Base-by-base conservation (phyloP, 2,888 invertebrate species). In the Ceraclea dissimilis region DNA sequence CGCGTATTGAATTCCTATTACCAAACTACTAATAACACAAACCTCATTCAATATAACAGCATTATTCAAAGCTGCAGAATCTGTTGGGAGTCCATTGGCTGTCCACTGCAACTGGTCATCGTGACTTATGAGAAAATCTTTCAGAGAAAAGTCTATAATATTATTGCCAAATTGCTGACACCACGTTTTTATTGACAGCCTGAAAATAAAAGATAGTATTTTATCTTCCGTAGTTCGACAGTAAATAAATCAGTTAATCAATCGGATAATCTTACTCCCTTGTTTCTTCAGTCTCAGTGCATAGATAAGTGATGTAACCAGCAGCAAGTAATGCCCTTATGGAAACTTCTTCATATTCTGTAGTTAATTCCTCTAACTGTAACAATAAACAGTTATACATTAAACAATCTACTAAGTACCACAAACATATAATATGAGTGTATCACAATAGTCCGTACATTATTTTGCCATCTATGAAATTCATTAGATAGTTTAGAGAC, bases 401-500 rank as follows among this genome's bases (percentile, higher is more conserved):
- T n/a, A n/a, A n/a, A n/a, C 8, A 10, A 33, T 8, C 13, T 33
- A 33, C 33, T 11, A 33, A 10, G 8, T 33, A 33, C 8, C 33
- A 33, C 8, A 33, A 10, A 33, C 33, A 8, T 10, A 13, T 33
- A 33, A 33, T 33, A 10, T 11, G 11, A n/a, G n/a, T n/a, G n/a
- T n/a, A n/a, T n/a, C n/a, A n/a, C n/a, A n/a, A n/a, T n/a, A n/a
- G n/a, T n/a, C n/a, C n/a, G 70, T 58, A 82, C 82, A 66, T 74
- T 70, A 57, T 61, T 47, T 66, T 74, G 89, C 98, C 98, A 99
- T 19, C 93, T 83, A 34, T 79, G 73, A 73, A 89, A 93, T 70
- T 99, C 99, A 20, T 89, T 88, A 52, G 90, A 88, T 11, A 99
- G 78, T 69, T 95, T 93, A 17, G 81, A 82, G 2, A 99, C 88